phyloP scores from a whole-genome alignment of 1,140 invertebrate species.

The Eupeodes corollae region DNA sequence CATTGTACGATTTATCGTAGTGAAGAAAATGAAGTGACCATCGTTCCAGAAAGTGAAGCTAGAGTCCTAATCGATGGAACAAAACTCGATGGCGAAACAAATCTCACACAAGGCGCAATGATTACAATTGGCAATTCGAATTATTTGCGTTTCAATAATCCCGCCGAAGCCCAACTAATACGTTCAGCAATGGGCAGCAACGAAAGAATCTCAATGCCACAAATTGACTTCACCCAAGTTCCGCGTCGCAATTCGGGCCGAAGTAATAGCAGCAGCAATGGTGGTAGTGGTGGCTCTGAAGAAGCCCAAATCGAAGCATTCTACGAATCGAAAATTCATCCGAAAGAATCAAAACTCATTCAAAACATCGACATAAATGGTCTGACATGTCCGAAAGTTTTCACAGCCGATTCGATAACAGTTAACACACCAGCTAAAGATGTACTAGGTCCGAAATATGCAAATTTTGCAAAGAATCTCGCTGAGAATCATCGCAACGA shows the following conservation, averaged over 20 bases:
- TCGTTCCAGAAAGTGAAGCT: constrained; percentile 49
- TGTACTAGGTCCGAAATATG: constrained; percentile 50
- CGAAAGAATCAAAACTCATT: neutral
- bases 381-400: constrained; percentile 60
- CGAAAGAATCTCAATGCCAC: constrained; percentile 61
- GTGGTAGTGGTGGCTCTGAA: neutral
- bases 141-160: constrained; percentile 82
- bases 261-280: neutral
- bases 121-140: constrained; percentile 77
- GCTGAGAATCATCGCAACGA: constrained; percentile 33
- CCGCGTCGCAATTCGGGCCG: constrained; percentile 47
- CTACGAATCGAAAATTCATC: constrained; percentile 24
- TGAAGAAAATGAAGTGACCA: constrained; percentile 67
- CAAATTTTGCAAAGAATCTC: constrained; percentile 43
- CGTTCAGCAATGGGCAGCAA: constrained; percentile 40
- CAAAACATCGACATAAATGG: constrained; percentile 37
- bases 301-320: constrained; percentile 20
- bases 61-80: constrained; percentile 30
- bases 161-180: constrained; percentile 72
- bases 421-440: constrained; percentile 69
- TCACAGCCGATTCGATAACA: constrained; percentile 59
- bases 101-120: constrained; percentile 58
- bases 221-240: constrained; percentile 36
- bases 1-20: constrained; percentile 62
- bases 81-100: constrained; percentile 18